These are phyloP conservation scores for Choloepus didactylus DNA, from an alignment of 2,797 vertebrate species.

Conservation along the genomic window DNA sequence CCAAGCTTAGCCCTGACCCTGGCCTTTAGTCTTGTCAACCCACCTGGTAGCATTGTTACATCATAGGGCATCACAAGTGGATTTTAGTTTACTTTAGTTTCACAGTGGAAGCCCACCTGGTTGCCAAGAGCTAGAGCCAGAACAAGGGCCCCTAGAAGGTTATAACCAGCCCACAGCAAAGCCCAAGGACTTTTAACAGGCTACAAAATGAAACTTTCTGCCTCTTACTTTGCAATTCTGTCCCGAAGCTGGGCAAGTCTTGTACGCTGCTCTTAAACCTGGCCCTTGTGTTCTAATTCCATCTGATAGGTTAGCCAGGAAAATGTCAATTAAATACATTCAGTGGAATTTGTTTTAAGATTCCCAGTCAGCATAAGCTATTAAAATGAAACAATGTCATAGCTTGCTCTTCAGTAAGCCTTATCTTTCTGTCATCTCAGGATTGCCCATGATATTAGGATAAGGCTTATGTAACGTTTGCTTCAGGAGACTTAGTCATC, in stretches of 20 bases:
- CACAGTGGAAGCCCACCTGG: background rate
- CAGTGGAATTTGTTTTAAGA: slow-evolving; percentile 1
- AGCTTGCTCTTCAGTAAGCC: slow-evolving; percentile 27
- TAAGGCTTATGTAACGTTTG: slow-evolving; percentile 32
- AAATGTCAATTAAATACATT: slow-evolving; percentile 24
- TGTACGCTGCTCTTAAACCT: background rate
- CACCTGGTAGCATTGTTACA: background rate
- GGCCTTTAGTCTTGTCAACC: background rate
- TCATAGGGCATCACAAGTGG: background rate
- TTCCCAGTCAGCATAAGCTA: slow-evolving; percentile 56
- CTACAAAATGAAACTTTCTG: background rate
- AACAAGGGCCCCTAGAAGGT: background rate
- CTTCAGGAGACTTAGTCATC: slow-evolving; percentile 57
- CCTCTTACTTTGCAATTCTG: background rate
- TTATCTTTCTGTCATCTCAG: background rate
- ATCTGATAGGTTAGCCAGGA: background rate
- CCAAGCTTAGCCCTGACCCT: background rate
- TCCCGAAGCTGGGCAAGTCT: background rate
- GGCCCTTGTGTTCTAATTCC: background rate
- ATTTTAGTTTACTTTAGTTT: slow-evolving; percentile 26
- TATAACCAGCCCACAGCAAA: background rate
- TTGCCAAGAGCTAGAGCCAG: background rate
- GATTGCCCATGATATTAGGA: slow-evolving; percentile 47
- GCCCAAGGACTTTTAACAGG: background rate
- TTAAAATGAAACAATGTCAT: slow-evolving; percentile 64